Base-by-base conservation (phyloP, 2,888 invertebrate genomes). In the Stenoptilia bipunctidactyla region DNA sequence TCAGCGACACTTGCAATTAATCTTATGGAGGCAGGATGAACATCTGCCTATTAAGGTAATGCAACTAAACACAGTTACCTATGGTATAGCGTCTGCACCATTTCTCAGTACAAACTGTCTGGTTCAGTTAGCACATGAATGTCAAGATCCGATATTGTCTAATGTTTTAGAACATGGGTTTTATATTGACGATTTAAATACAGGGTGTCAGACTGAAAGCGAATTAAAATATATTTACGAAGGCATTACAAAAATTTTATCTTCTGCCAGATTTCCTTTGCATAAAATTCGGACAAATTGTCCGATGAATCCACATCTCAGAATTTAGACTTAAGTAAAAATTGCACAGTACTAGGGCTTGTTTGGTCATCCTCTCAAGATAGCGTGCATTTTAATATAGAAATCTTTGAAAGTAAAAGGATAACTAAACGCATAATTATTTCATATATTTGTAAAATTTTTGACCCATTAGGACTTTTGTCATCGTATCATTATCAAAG, bases 11-110 rank as follows among this genome's bases (percentile, higher is more conserved):
- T 49, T 55, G n/a, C 67, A 66, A 34, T 39, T 54, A 6, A 66
- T 74, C 3, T 34, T 71, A 2, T 70, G 67, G 50, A 44, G 48
- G 34, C 40, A 48, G 5, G 40, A 48, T 20, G 51, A 48, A 25
- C 41, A 43, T 1, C 1, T 15, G 13, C 45, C 47, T 8, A 34
- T 51, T 1, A 25, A 41, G 33, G 41, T 39, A 1, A 14, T 44
- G 6, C 13, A 15, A n/a, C 14, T 46, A 10, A 41, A 42, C 40
- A 46, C 44, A 27, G 13, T 43, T 1, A 40, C 43, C 15, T 35
- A 35, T 27, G 37, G 41, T 27, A 37, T 33, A 2, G 30, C 39
- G 35, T 37, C 34, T 34, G 47, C 49, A 2, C 43, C 42, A n/a
- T 49, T 41, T 40, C 36, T 46, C 9, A 43, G 39, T 13, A 55